A percentile compares a stretch with the other conserved stretches of the same genome.
phyloP scores from a whole-genome alignment of 2,797 vertebrate species.

The Poecile montanus region DNA sequence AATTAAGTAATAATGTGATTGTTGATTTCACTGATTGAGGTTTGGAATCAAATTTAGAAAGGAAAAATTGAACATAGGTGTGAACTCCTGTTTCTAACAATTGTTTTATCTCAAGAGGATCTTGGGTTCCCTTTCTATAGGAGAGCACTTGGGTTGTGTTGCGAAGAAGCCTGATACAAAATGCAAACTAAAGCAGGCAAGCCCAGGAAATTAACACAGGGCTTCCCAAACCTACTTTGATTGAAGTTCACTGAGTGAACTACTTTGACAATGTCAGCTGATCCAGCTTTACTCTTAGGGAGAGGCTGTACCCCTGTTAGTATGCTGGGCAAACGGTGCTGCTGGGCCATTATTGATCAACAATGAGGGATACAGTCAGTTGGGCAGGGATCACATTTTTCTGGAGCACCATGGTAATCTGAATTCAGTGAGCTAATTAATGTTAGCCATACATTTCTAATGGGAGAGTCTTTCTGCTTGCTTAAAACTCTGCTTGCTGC shows the following conservation, averaged over 20 bases:
- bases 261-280: not conserved
- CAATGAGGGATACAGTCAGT: not conserved
- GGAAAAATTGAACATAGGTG: not conserved
- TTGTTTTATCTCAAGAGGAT: not conserved
- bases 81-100: not conserved
- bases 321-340: not conserved
- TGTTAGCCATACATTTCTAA: not conserved
- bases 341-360: not conserved
- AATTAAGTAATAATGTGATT: not conserved
- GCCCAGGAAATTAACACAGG: not conserved
- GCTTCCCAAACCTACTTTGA: not conserved
- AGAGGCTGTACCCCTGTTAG: not conserved
- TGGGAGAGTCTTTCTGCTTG: not conserved
- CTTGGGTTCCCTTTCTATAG: not conserved
- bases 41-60: not conserved
- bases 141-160: not conserved
- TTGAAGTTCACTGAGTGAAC: not conserved
- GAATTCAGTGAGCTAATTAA: not conserved
- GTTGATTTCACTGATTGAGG: not conserved
- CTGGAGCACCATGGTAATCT: accelerated
- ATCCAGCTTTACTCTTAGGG: not conserved
- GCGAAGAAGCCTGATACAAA: not conserved
- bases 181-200: not conserved
- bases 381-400: not conserved
- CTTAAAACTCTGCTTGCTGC: too few species aligned